These are phyloP conservation scores for Montipora cactus DNA, from an alignment of 64 coral and sea anemone genomes.

Conservation along the genomic window DNA sequence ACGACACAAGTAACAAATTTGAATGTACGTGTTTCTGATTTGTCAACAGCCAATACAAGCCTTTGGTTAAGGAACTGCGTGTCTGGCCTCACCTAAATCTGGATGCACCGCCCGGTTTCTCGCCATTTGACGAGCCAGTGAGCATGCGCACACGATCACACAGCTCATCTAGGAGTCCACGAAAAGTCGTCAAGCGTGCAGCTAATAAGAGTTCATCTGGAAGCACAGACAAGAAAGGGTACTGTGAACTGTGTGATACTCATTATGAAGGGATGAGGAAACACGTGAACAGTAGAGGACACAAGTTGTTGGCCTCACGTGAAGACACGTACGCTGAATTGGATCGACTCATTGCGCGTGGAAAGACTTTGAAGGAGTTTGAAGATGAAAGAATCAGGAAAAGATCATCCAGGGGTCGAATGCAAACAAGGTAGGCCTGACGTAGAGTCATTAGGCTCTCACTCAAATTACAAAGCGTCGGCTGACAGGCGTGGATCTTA, in stretches of 20 bases:
- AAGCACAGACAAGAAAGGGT: conserved; percentile 62
- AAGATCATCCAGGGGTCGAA: not conserved
- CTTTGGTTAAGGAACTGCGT: conserved; percentile 62
- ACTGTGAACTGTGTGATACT: conserved; percentile 70
- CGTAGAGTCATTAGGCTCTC: too few species aligned
- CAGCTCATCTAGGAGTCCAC: conserved; percentile 65
- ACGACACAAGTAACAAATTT: not conserved
- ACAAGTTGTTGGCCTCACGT: conserved; percentile 43
- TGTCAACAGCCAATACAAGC: conserved; percentile 52
- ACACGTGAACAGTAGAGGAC: conserved; percentile 42
- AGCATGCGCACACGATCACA: conserved; percentile 72
- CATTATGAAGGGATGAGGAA: conserved; percentile 25
- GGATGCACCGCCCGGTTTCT: conserved; percentile 22
- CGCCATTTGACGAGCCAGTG: conserved; percentile 73
- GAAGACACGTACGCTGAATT: conserved; percentile 53
- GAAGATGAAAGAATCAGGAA: conserved; percentile 9
- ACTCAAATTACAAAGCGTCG: too few species aligned
- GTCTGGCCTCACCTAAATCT: conserved; percentile 59
- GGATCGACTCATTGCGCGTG: conserved; percentile 54
- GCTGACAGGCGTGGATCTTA: too few species aligned
- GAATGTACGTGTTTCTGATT: not conserved
- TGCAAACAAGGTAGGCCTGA: conserved; percentile 14
- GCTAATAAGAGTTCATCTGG: not conserved
- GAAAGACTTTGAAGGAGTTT: conserved; percentile 60
- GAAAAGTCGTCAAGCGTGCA: not conserved